A percentile compares a stretch with the other conserved stretches of the same genome.
phyloP scores from a whole-genome alignment of 2,113 vertebrate species.

The Lynx canadensis region DNA sequence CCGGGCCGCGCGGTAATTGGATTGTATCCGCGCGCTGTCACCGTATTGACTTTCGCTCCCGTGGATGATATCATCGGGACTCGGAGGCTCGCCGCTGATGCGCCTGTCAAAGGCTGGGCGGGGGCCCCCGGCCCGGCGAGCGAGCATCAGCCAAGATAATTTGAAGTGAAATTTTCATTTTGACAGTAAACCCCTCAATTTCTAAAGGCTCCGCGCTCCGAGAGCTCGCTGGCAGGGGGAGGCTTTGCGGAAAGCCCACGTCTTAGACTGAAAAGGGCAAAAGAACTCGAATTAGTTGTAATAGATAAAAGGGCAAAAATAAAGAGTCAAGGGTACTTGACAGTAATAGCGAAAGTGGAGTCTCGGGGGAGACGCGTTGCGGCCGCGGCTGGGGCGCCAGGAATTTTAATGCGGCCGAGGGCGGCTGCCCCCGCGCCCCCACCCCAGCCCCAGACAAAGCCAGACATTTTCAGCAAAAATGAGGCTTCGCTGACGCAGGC shows the following conservation, averaged over 20 bases:
- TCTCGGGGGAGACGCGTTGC: slow-evolving; percentile 91
- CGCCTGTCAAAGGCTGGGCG: slow-evolving; percentile 95
- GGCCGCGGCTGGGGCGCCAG: slow-evolving; percentile 87
- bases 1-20: slow-evolving; percentile 94
- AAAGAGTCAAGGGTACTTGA: slow-evolving; percentile 99
- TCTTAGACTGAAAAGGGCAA: slow-evolving; percentile 99
- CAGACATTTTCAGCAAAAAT: slow-evolving; percentile 80
- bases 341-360: slow-evolving; percentile 97
- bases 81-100: slow-evolving; percentile 93
- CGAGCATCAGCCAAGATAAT: slow-evolving; percentile 94
- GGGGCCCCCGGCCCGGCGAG: slow-evolving; percentile 92
- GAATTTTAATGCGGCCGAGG: slow-evolving; percentile 95
- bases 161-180: slow-evolving; percentile 96
- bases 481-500: neutral
- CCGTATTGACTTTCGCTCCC: slow-evolving; percentile 93
- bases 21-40: slow-evolving; percentile 96
- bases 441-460: slow-evolving; percentile 88
- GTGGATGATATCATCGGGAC: slow-evolving; percentile 96
- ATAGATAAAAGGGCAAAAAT: slow-evolving; percentile 99
- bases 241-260: slow-evolving; percentile 92
- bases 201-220: slow-evolving; percentile 88
- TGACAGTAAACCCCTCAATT: slow-evolving; percentile 97
- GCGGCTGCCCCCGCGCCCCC: slow-evolving; percentile 82
- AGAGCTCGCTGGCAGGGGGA: slow-evolving; percentile 88
- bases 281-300: slow-evolving; percentile 99